These are phyloP conservation scores for Ramphastos sulfuratus DNA, from an alignment of 2,113 vertebrate genomes.

Conservation along the genomic window DNA sequence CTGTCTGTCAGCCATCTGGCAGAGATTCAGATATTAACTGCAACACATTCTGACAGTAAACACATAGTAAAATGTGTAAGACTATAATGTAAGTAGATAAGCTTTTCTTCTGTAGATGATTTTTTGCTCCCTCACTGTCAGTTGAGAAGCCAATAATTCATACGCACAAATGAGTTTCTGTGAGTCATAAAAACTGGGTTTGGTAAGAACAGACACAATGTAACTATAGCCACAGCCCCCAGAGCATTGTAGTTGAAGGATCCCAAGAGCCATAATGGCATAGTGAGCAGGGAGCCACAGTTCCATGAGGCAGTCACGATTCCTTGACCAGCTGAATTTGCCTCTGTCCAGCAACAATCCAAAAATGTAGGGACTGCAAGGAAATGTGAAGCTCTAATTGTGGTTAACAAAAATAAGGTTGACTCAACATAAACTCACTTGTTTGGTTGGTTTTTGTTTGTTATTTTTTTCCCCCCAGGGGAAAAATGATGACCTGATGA, in stretches of 20 bases:
- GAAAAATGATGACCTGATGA: not conserved
- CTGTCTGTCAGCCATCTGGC: slow-evolving; percentile 49
- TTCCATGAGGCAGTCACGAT: not conserved
- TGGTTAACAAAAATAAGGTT: not conserved
- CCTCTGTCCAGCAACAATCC: not conserved
- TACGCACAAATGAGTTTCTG: not conserved
- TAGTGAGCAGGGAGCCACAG: not conserved
- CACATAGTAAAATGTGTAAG: slow-evolving; percentile 48
- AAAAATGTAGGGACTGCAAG: not conserved
- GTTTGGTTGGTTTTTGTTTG: not conserved
- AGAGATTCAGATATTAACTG: slow-evolving; percentile 58
- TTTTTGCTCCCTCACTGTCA: slow-evolving; percentile 39
- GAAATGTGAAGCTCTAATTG: not conserved
- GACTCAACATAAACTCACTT: not conserved
- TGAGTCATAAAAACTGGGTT: slow-evolving; percentile 26
- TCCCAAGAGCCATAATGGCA: not conserved
- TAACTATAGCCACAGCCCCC: not conserved
- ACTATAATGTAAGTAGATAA: slow-evolving; percentile 45
- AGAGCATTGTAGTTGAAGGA: not conserved
- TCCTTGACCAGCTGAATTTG: not conserved
- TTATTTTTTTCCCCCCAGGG: rapidly evolving
- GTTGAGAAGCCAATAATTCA: slow-evolving; percentile 48
- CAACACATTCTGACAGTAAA: slow-evolving; percentile 52
- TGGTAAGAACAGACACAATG: not conserved
- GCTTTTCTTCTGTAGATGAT: slow-evolving; percentile 27